Evolutionary conservation across 2,113 vertebrate species (phyloP).

Genomic region (Melanerpes formicivorus): DNA sequence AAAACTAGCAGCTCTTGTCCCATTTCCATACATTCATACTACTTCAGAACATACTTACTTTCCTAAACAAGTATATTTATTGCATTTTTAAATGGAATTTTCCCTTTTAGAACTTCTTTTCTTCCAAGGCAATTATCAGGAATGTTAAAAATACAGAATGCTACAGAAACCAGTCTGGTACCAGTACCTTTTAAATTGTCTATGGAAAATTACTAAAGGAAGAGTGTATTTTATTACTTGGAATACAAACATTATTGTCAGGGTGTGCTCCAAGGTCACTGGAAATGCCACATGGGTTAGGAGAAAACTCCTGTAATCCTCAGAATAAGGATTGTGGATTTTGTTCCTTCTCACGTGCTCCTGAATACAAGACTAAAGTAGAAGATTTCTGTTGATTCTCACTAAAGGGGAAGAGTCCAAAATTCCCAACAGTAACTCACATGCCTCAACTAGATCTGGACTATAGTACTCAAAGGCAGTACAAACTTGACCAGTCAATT

Average conservation of each 20-base stretch:
- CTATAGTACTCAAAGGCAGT: background rate
- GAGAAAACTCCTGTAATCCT: constrained; percentile 15
- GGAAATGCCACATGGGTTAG: constrained; percentile 49
- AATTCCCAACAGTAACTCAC: background rate
- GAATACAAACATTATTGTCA: constrained; percentile 48
- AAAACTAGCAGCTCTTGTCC: background rate
- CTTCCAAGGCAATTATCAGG: background rate
- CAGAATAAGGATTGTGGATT: constrained; percentile 1
- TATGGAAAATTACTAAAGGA: constrained; percentile 63
- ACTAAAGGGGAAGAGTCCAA: background rate
- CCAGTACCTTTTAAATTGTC: constrained; percentile 54
- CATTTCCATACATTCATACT: background rate
- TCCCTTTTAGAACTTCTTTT: background rate
- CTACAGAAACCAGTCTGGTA: constrained; percentile 65
- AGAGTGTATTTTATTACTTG: constrained; percentile 56
- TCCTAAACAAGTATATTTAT: background rate
- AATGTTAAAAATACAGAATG: constrained; percentile 3
- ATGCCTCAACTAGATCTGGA: background rate
- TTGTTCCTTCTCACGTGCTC: background rate
- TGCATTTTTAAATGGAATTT: background rate
- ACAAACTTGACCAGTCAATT: background rate
- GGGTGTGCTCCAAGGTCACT: constrained; percentile 53
- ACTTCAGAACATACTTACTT: background rate
- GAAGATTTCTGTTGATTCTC: background rate
- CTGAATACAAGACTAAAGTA: background rate